Conservation (phyloP, 1,140 invertebrate genomes). For the Caenorhabditis briggsae region DNA sequence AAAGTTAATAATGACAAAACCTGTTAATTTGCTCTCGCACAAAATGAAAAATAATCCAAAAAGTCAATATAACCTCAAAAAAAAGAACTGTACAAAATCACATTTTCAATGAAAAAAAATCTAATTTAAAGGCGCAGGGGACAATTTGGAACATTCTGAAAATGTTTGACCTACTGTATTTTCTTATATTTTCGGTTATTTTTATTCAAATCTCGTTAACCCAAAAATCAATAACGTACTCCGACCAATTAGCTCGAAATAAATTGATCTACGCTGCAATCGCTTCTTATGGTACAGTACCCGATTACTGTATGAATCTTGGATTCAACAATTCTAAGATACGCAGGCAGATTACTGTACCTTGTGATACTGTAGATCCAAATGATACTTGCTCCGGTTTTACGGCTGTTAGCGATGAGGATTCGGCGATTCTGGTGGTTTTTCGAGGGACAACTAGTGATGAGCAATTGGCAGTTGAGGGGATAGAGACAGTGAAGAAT, state of each 20-base stretch:
- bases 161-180: not conserved
- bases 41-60: not conserved
- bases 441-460: slow-evolving; percentile 68
- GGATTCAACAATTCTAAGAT: not conserved
- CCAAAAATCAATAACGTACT: not conserved
- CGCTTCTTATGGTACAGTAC: not conserved
- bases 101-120: not conserved
- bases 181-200: not conserved
- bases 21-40: not conserved
- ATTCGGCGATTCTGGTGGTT: not conserved
- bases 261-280: slow-evolving; percentile 3
- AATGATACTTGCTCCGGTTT: slow-evolving; percentile 68
- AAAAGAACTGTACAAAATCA: slow-evolving; percentile 11
- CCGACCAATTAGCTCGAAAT: not conserved
- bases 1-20: not conserved
- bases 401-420: slow-evolving; percentile 67
- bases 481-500: slow-evolving; percentile 56
- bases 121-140: not conserved
- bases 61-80: slow-evolving; percentile 1
- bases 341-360: slow-evolving; percentile 16
- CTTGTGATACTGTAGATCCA: slow-evolving; percentile 1
- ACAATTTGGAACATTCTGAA: not conserved
- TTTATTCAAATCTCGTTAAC: not conserved
- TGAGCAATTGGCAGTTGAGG: slow-evolving; percentile 67
- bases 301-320: not conserved